phyloP scores from a whole-genome alignment of 1,140 invertebrate genomes.

The Temnothorax curvispinosus region DNA sequence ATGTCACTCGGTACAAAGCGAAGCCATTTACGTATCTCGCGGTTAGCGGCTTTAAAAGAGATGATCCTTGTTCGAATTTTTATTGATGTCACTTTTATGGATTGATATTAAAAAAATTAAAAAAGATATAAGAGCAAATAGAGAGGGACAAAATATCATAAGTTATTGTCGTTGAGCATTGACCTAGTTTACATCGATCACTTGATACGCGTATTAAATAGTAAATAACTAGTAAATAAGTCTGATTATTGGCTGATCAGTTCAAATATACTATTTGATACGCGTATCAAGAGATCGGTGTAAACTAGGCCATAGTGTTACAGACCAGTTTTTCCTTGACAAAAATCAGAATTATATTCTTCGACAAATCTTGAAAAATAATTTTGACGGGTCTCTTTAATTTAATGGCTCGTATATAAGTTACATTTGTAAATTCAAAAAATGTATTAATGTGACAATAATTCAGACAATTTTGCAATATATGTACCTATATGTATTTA shows the following conservation, averaged over 20 bases:
- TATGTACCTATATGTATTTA: too few species aligned
- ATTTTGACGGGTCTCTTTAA: neutral
- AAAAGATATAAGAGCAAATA: neutral
- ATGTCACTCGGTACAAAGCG: slow-evolving; percentile 70
- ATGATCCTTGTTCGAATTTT: slow-evolving; percentile 24
- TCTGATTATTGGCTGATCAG: too few species aligned
- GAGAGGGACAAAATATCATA: neutral
- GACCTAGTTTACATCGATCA: too few species aligned
- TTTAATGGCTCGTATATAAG: neutral
- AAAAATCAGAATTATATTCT: neutral
- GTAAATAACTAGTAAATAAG: too few species aligned
- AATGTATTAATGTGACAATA: neutral
- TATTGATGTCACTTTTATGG: neutral
- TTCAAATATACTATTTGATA: too few species aligned
- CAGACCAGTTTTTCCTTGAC: neutral
- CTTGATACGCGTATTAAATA: too few species aligned
- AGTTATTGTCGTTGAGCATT: neutral
- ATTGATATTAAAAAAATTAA: neutral
- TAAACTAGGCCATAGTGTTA: too few species aligned
- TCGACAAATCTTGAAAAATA: neutral
- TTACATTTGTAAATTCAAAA: neutral
- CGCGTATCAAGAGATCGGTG: too few species aligned
- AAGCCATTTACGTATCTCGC: slow-evolving; percentile 67
- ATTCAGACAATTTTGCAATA: neutral
- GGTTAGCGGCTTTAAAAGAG: slow-evolving; percentile 25